Evolutionary conservation across 2,888 invertebrate genomes (phyloP).

Genomic region (Acleris holmiana): DNA sequence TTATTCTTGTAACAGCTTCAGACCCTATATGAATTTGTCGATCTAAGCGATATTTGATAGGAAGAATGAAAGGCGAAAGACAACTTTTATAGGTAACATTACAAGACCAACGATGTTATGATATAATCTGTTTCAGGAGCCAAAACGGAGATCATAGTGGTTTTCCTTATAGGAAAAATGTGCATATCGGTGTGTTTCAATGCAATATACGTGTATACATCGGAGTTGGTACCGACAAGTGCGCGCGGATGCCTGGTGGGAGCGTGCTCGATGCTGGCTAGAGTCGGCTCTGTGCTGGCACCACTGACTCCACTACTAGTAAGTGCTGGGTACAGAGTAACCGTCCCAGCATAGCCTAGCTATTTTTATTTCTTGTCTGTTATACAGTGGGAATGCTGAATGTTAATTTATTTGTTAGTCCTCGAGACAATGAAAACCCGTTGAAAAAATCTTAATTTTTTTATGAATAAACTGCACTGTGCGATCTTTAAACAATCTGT

Average conservation of each 20-base stretch:
- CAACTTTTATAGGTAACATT: no score
- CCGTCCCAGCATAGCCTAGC: background rate
- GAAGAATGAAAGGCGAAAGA: no score
- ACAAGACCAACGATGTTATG: background rate
- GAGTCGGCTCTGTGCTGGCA: conserved; percentile 80
- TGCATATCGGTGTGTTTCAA: conserved; percentile 81
- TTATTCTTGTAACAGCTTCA: no score
- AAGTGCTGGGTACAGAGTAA: background rate
- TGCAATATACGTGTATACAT: conserved; percentile 77
- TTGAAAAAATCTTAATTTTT: no score
- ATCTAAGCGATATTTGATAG: no score
- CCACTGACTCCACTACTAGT: conserved; percentile 76
- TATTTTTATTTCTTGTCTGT: no score
- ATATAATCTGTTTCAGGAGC: conserved; percentile 2
- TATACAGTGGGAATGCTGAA: no score
- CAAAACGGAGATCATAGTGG: conserved; percentile 37
- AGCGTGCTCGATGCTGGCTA: conserved; percentile 80
- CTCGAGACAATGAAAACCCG: no score
- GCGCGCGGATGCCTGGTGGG: conserved; percentile 80
- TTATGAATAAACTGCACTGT: no score
- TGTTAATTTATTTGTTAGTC: no score
- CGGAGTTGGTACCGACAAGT: conserved; percentile 82
- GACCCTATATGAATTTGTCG: no score
- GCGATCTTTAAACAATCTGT: no score
- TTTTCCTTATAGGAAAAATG: conserved; percentile 80